Evolutionary conservation across 2,888 invertebrate species (phyloP), one percentile per base, ranked within the genome.

Genomic region (Drosophila tripunctata): DNA sequence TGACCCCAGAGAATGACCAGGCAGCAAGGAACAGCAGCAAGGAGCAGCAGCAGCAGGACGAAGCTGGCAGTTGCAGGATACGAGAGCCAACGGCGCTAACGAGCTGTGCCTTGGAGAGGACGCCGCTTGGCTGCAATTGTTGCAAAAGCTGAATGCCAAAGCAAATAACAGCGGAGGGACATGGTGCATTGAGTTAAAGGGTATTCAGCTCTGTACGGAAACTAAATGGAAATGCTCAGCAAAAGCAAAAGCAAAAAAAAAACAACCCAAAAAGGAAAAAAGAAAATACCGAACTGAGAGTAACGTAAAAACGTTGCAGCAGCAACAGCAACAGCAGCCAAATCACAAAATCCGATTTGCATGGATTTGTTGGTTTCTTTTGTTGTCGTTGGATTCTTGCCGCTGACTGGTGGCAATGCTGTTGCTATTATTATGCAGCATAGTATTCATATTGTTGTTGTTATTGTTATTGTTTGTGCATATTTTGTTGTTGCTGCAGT

Each of bases 271-370:
- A n/a, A n/a, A n/a, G n/a, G n/a, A n/a, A n/a, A 21, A 27, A 27
- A 27, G 10, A 27, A 1, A 27, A 27, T 27, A 27, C 27, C 3
- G 10, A 27, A 27, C 10, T n/a, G 17, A 50, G 17, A 67, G 48
- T 44, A 60, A 72, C 12, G 38, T 12, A 73, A 55, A 64, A 52
- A 50, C 55, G 57, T 55, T 52, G 48, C 56, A 60, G 60, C 56
- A 60, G 33, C 48, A 72, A 67, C 79, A 48, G 48, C 56, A 60
- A 57, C 56, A 60, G 33, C 48, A 72, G 67, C 79, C 75, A 89
- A 87, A 87, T 88, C 82, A 88, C 73, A 85, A 89, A 89, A 89
- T 90, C 90, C 85, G 90, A 90, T 89, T 90, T 90, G 81, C 89
- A 89, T 88, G 89, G 90, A 89, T 89, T 90, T 90, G 80, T 88